phyloP scores from a whole-genome alignment of 2,113 vertebrate species.

The Aramus guarauna region DNA sequence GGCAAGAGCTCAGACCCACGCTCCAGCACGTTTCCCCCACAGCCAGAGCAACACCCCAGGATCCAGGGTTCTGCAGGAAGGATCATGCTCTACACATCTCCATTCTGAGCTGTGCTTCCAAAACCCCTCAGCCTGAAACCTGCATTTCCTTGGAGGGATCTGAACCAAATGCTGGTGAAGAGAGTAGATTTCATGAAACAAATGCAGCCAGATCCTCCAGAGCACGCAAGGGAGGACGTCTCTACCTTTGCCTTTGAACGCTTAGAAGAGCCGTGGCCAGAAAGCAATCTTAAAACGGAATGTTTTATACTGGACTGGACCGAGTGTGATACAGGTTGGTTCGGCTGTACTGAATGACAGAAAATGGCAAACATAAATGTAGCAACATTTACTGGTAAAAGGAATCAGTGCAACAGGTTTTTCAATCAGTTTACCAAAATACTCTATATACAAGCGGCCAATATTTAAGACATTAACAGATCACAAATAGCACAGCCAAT shows the following conservation, averaged over 20 bases:
- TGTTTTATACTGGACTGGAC: background rate
- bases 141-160: background rate
- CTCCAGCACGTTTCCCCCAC: accelerated
- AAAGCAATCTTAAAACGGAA: background rate
- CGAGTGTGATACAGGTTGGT: accelerated
- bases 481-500: background rate
- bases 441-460: background rate
- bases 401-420: background rate
- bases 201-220: background rate
- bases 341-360: background rate
- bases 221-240: background rate
- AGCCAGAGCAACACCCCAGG: background rate
- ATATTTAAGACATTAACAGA: background rate
- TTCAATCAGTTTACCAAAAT: background rate
- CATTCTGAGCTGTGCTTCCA: background rate
- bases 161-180: background rate
- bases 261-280: background rate
- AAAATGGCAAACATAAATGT: background rate
- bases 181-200: background rate
- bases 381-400: background rate
- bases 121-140: background rate
- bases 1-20: background rate
- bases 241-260: background rate
- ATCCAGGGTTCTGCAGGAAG: background rate
- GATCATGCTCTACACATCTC: accelerated